These are phyloP conservation scores for Phymorhynchus buccinoides DNA, from an alignment of 1,140 invertebrate genomes.

Conservation along the genomic window DNA sequence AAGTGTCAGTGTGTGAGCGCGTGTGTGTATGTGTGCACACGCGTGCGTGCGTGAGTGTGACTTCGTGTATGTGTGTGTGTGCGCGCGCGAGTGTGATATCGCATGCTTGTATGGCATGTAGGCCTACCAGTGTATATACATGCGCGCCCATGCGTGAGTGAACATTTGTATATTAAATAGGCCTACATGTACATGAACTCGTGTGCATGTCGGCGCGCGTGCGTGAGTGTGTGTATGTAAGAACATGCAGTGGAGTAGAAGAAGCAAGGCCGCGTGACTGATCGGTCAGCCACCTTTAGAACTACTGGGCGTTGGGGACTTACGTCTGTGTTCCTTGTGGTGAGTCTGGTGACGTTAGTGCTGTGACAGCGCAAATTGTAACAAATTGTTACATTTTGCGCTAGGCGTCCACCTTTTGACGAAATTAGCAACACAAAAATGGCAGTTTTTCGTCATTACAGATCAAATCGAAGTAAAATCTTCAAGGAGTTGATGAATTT, in stretches of 20 bases:
- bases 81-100: not conserved
- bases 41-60: slow-evolving; percentile 6
- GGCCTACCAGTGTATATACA: not conserved
- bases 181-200: not conserved
- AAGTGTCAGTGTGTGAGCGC: slow-evolving; percentile 3
- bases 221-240: not conserved
- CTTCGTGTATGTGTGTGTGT: slow-evolving; percentile 27
- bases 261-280: not conserved
- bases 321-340: not conserved
- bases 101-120: no score
- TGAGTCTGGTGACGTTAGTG: not conserved
- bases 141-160: not conserved
- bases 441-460: no score
- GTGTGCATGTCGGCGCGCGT: no score
- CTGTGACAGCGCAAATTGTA: not conserved
- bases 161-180: not conserved
- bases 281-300: not conserved
- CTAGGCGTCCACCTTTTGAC: no score
- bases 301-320: not conserved
- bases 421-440: no score
- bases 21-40: slow-evolving; percentile 18
- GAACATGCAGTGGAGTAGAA: not conserved
- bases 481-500: no score
- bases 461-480: no score
- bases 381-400: no score